phyloP scores from a whole-genome alignment of 2,888 invertebrate genomes.

The Camponotus fellah region DNA sequence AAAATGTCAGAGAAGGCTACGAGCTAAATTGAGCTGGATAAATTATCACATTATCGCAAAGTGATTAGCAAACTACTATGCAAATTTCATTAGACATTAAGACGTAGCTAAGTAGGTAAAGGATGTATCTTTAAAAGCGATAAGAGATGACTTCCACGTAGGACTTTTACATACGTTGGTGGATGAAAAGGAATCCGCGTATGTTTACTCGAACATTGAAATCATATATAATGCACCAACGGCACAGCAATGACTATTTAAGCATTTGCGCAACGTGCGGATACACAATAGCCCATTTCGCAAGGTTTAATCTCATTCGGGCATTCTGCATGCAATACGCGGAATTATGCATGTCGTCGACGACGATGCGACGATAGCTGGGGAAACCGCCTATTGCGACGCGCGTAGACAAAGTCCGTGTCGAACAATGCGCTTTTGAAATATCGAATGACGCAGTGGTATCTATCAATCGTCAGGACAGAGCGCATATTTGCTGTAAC shows the following conservation, averaged over 20 bases:
- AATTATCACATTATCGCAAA: background rate
- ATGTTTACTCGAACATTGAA: background rate
- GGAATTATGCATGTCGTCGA: constrained; percentile 43
- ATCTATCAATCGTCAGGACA: constrained; percentile 46
- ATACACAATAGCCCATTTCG: constrained; percentile 44
- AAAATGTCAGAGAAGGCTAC: background rate
- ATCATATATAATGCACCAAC: background rate
- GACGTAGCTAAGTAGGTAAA: background rate
- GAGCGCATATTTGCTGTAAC: constrained; percentile 23
- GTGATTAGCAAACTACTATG: constrained; percentile 5
- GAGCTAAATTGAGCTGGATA: constrained; percentile 1
- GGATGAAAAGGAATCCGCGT: background rate
- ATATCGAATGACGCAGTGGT: constrained; percentile 37
- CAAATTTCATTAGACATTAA: constrained; percentile 6
- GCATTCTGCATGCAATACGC: constrained; percentile 28
- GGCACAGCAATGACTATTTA: constrained; percentile 29
- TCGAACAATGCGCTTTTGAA: constrained; percentile 49
- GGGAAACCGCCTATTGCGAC: constrained; percentile 34
- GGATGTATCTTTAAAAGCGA: background rate
- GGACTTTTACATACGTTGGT: background rate
- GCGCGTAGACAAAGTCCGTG: constrained; percentile 48
- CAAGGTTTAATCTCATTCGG: constrained; percentile 46
- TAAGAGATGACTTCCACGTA: background rate
- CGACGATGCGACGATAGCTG: constrained; percentile 43
- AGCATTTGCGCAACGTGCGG: constrained; percentile 40